Conservation (phyloP, 2,113 vertebrate genomes). For the Ceyx melanurus region DNA sequence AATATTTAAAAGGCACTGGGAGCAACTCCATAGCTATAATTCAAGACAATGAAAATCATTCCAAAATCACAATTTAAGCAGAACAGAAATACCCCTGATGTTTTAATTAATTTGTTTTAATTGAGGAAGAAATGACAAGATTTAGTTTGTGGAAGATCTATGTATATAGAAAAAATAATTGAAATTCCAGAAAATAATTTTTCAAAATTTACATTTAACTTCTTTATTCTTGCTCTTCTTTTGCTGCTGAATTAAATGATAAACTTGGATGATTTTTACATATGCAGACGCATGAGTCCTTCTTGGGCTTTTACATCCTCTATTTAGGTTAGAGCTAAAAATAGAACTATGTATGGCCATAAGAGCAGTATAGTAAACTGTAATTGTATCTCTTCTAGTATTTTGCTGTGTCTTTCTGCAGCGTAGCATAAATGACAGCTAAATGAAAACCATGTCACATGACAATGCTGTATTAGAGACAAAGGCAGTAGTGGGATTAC, state of each 20-base stretch:
- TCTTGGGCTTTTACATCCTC: neutral
- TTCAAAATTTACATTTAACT: neutral
- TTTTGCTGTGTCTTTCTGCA: constrained; percentile 4
- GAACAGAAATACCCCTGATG: neutral
- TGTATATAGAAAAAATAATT: neutral
- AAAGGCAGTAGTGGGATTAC: neutral
- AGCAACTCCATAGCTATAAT: neutral
- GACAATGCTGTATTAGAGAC: neutral
- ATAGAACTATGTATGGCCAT: neutral
- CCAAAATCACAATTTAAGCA: neutral
- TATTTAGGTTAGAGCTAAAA: constrained; percentile 38
- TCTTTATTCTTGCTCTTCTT: neutral
- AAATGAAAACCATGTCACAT: neutral
- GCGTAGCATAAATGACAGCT: neutral
- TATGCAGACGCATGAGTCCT: neutral
- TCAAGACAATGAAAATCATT: neutral
- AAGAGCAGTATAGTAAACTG: neutral
- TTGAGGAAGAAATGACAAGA: neutral
- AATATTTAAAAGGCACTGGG: neutral
- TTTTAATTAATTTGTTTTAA: neutral
- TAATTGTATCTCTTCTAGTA: neutral
- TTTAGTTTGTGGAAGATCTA: neutral
- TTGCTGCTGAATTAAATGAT: neutral
- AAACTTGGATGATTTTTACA: neutral
- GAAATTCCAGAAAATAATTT: neutral